Evolutionary conservation across 2,113 vertebrate species (phyloP).

Genomic region (Shinisaurus crocodilurus): DNA sequence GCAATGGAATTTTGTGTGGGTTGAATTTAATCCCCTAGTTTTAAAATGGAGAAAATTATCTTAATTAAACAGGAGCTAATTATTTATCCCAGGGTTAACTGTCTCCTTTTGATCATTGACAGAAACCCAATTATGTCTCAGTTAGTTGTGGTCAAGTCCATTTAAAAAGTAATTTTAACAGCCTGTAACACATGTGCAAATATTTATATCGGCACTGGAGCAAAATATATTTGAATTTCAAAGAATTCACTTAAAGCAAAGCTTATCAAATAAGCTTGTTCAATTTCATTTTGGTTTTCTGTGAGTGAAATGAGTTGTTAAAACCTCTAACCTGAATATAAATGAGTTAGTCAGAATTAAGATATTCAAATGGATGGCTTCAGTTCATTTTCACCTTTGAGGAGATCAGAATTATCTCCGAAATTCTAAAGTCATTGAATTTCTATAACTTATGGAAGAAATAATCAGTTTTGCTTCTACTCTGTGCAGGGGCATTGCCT

Average conservation of each 20-base stretch:
- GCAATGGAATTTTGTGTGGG: conserved; percentile 51
- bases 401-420: not conserved
- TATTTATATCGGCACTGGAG: not conserved
- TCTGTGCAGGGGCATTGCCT: not conserved
- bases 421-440: conserved; percentile 12
- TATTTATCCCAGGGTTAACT: conserved; percentile 21
- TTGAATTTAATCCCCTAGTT: conserved; percentile 42
- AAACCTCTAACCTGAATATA: conserved; percentile 23
- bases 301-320: not conserved
- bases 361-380: conserved; percentile 33
- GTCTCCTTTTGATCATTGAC: conserved; percentile 27
- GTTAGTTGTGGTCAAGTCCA: not conserved
- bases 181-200: not conserved
- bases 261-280: not conserved
- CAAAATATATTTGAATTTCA: conserved; percentile 35
- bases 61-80: conserved; percentile 15
- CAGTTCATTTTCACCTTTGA: conserved; percentile 31
- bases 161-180: conserved; percentile 10
- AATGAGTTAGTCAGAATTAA: conserved; percentile 23
- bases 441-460: not conserved
- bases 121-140: not conserved
- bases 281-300: not conserved
- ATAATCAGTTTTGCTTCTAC: not conserved
- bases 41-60: not conserved
- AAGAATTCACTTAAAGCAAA: conserved; percentile 13